Evolutionary conservation across 2,797 vertebrate genomes (phyloP), one percentile per base, ranked within the genome.

Genomic region (Podargus strigoides): DNA sequence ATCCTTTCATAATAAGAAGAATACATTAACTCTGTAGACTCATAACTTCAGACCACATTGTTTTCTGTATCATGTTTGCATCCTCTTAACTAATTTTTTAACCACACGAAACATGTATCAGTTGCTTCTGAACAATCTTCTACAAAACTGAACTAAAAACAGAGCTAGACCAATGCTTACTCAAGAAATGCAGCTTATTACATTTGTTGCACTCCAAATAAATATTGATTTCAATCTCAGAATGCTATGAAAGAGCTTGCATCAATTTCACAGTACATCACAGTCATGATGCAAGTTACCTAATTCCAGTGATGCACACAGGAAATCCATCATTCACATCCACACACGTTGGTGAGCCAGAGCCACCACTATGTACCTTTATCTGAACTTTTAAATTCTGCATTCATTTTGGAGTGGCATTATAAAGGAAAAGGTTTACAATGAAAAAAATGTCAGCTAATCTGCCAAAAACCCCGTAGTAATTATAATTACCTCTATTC

Each of bases 201-300:
- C 95, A 97, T 98, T 95, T 97, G 97, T 97, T 97, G 96, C 95
- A 96, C 96, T 97, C 95, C 93, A 97, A 97, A 97, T 97, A 98
- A 97, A 97, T 98, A 98, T 98, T 98, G 97, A 98, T 98, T 98
- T 97, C 97, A 97, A 97, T 98, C 97, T 98, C 96, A 89, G 93
- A 97, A 98, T 97, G 85, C 93, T 97, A 97, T 95, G 96, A 97
- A 97, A 97, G 95, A 95, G 94, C 96, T 97, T 97, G 97, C 97
- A 98, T 97, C 98, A 98, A 97, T 98, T 98, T 98, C 96, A 97
- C 89, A 97, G 96, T 97, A 97, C 96, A 98, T 97, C 95, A 97
- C 93, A 97, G 97, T 95, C 96, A 94, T 97, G 94, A 98, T 96
- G 94, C 94, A 93, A 97, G 96, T 96, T 97, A 97, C 97, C 96